A percentile compares a stretch with the other conserved stretches of the same genome.
Evolutionary conservation across 2,797 vertebrate genomes (phyloP).

Genomic region (Erithacus rubecula): DNA sequence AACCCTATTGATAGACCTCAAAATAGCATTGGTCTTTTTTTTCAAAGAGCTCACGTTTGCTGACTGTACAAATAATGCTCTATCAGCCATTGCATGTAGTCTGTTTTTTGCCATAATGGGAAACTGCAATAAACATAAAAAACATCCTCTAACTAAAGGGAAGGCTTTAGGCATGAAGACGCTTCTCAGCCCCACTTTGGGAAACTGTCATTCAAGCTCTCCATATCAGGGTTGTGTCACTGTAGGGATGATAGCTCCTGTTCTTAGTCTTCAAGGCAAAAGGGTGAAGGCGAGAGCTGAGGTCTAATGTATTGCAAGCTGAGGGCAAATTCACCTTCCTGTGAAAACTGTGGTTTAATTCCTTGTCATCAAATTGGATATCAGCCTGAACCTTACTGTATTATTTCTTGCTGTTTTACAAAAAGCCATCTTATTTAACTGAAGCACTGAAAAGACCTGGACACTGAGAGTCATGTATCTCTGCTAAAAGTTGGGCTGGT

Average conservation of each 20-base stretch:
- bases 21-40: background rate
- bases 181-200: background rate
- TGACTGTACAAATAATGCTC: background rate
- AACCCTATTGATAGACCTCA: background rate
- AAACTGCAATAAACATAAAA: background rate
- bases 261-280: background rate
- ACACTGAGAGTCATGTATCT: background rate
- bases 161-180: background rate
- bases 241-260: background rate
- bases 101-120: background rate
- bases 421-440: background rate
- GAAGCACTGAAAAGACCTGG: background rate
- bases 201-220: background rate
- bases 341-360: background rate
- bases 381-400: background rate
- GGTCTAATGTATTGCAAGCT: background rate
- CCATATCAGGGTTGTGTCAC: background rate
- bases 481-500: background rate
- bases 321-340: background rate
- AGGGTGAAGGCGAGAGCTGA: background rate
- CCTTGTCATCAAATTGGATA: background rate
- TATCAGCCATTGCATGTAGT: background rate
- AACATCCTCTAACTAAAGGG: background rate
- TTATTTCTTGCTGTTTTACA: background rate
- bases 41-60: background rate